These are phyloP conservation scores for Plumapathes pennacea DNA, from an alignment of 92 coral and sea anemone species.

Conservation along the genomic window DNA sequence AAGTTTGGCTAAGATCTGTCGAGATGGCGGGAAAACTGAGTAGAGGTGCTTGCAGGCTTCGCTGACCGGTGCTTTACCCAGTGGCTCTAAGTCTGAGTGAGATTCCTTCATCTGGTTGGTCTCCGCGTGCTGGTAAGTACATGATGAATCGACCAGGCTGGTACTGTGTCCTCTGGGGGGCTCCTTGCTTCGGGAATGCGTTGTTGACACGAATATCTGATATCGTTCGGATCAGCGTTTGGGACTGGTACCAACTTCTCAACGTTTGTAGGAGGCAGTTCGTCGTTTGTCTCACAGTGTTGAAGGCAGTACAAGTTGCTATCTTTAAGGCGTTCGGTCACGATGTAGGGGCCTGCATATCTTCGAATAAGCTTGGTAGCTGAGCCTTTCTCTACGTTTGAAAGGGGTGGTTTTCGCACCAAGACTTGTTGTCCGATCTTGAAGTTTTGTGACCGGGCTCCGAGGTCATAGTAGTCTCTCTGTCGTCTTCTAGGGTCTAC, in stretches of 20 bases:
- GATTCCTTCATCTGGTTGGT: background rate
- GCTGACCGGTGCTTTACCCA: conserved; percentile 9
- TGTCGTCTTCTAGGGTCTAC: conserved; percentile 29
- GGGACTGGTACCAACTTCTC: conserved; percentile 31
- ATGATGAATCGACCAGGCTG: background rate
- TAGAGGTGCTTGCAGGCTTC: conserved; percentile 16
- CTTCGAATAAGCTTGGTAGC: conserved; percentile 24
- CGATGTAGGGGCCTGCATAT: conserved; percentile 10
- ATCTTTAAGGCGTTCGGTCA: conserved; percentile 1
- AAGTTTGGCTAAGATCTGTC: conserved; percentile 3
- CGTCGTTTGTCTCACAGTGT: background rate
- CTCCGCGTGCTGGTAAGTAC: background rate
- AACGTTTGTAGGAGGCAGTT: conserved; percentile 22
- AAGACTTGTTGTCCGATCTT: conserved; percentile 15
- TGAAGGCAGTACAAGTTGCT: conserved; percentile 6
- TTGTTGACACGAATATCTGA: conserved; percentile 3
- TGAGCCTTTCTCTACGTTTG: conserved; percentile 16
- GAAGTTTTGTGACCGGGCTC: conserved; percentile 1
- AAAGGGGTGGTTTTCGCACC: conserved; percentile 31
- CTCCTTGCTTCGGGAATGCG: too few species aligned
- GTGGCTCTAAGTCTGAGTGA: background rate
- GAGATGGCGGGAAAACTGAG: conserved; percentile 3
- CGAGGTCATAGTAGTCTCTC: conserved; percentile 18
- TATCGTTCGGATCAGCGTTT: conserved; percentile 6
- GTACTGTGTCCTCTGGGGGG: background rate